Evolutionary conservation across 2,888 invertebrate genomes (phyloP).

Genomic region (Phortica okadai): DNA sequence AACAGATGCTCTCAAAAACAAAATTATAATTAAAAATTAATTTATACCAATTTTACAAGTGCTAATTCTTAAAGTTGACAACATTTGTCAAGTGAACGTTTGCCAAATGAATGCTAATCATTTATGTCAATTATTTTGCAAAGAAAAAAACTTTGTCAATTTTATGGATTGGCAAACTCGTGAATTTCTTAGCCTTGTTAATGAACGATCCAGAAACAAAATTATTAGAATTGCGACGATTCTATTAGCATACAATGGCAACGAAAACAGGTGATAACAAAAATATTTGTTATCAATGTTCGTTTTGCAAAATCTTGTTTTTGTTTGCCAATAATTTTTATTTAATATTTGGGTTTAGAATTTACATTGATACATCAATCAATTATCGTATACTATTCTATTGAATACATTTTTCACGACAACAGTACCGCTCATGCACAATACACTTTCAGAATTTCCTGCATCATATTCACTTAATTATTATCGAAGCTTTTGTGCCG

Average conservation of each 20-base stretch:
- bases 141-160: constrained; percentile 32
- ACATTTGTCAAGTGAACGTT: neutral
- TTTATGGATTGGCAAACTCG: constrained; percentile 16
- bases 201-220: constrained; percentile 52
- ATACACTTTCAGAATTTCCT: too few relatives aligned
- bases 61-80: neutral
- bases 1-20: constrained; percentile 7
- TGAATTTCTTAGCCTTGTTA: constrained; percentile 58
- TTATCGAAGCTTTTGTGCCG: too few relatives aligned
- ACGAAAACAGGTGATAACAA: constrained; percentile 7
- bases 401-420: too few relatives aligned
- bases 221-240: constrained; percentile 5
- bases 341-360: constrained; percentile 32
- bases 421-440: too few relatives aligned
- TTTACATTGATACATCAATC: constrained; percentile 42
- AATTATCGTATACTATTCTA: neutral
- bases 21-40: neutral
- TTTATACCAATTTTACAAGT: neutral
- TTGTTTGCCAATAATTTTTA: constrained; percentile 54
- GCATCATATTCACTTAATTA: too few relatives aligned
- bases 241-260: neutral
- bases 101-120: constrained; percentile 55
- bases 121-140: constrained; percentile 53
- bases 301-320: constrained; percentile 15
- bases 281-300: constrained; percentile 1